Evolutionary conservation across 2,113 vertebrate genomes (phyloP), one percentile per base, ranked within the genome.

Genomic region (Plotosus lineatus): DNA sequence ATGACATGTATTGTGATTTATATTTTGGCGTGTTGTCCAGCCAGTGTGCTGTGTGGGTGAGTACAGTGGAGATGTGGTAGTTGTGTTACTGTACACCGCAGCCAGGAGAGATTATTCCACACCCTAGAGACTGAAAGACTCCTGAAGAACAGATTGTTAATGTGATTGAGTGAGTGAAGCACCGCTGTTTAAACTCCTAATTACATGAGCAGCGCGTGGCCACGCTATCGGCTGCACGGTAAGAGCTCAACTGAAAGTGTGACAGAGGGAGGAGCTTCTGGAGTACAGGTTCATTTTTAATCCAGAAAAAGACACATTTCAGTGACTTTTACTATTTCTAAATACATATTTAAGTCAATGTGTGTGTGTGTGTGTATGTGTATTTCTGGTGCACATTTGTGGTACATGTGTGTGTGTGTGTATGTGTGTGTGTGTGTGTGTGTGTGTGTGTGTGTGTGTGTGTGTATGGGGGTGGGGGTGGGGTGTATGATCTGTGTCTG

Each of bases 361-460:
- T 63, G 9, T 61, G 31, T 63, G 31, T 33, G 36, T 66, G 36
- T 42, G 33, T 66, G 46, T 55, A 46, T 53, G 46, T 66, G 33
- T n/a, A n/a, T n/a, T n/a, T n/a, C n/a, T n/a, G n/a, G n/a, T n/a
- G n/a, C n/a, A n/a, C n/a, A n/a, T n/a, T n/a, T n/a, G n/a, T n/a
- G n/a, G n/a, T n/a, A n/a, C n/a, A n/a, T 68, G 9, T 66, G 65
- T 51, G n/a, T 19, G 61, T 76, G 74, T 58, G 36, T 76, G 74
- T 44, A 31, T 75, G 73, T 55, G 50, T 56, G 51, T 74, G 15
- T 31, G 71, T 53, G 9, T 11, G 3, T 9, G 26, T 63, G 9
- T 61, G 31, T 63, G 31, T 33, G 36, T 66, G 36, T 42, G 33
- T 66, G 46, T 55, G 61, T 53, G 46, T 66, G 33, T 68, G 9